A percentile compares a stretch with the other conserved stretches of the same genome.
Conservation (phyloP, 1,140 invertebrate species). For the Temnothorax nylanderi region DNA sequence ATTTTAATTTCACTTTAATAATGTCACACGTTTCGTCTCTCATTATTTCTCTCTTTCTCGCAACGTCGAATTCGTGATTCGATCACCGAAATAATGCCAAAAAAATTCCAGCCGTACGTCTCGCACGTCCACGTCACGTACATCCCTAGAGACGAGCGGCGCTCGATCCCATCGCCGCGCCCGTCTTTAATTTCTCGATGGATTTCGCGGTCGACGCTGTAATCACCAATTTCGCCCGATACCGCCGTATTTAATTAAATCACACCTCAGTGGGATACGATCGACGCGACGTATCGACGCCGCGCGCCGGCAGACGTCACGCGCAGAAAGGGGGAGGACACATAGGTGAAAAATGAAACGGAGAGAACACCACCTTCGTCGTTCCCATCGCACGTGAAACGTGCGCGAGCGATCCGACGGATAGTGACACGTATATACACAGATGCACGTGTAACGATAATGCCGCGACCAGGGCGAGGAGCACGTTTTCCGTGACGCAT, state of each 20-base stretch:
- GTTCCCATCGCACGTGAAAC: slow-evolving; percentile 43
- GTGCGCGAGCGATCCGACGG: slow-evolving; percentile 52
- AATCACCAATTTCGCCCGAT: slow-evolving; percentile 68
- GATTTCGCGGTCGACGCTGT: slow-evolving; percentile 48
- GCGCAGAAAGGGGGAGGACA: background rate
- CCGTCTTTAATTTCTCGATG: slow-evolving; percentile 49
- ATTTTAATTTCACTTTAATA: slow-evolving; percentile 23
- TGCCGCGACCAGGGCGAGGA: slow-evolving; percentile 58
- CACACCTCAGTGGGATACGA: slow-evolving; percentile 31
- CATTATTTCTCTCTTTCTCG: background rate
- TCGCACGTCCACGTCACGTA: background rate
- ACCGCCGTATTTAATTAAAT: slow-evolving; percentile 73
- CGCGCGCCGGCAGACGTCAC: background rate
- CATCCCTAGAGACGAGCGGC: background rate
- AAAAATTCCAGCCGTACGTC: background rate
- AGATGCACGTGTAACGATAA: slow-evolving; percentile 67
- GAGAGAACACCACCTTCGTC: slow-evolving; percentile 4
- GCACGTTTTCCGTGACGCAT: slow-evolving; percentile 70
- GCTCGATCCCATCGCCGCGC: background rate
- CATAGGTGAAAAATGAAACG: slow-evolving; percentile 55
- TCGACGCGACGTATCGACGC: slow-evolving; percentile 43
- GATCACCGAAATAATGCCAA: slow-evolving; percentile 12
- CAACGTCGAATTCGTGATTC: background rate
- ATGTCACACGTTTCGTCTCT: background rate
- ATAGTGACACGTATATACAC: slow-evolving; percentile 46